Conservation (phyloP, 2,113 vertebrate genomes). For the Ailuropoda melanoleuca region DNA sequence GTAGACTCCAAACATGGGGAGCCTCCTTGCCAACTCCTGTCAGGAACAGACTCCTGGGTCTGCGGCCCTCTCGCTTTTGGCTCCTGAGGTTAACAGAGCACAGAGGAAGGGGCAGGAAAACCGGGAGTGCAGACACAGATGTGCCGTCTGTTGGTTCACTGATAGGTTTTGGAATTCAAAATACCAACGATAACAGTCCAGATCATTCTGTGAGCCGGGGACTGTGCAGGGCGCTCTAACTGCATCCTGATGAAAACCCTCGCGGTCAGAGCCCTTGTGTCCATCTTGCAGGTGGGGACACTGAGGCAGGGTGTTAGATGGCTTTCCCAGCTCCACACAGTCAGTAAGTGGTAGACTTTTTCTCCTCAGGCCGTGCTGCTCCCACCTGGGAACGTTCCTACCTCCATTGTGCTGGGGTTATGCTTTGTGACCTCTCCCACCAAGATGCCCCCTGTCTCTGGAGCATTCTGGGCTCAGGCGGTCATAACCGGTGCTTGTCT, state of each 20-base stretch:
- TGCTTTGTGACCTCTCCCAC: accelerated
- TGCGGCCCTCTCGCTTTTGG: neutral
- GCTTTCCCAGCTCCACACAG: accelerated
- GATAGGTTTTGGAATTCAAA: accelerated
- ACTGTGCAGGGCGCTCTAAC: accelerated
- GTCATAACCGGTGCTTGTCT: neutral
- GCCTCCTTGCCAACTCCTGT: neutral
- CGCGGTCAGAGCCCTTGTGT: accelerated
- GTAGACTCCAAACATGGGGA: neutral
- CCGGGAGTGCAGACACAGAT: accelerated
- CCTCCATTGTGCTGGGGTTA: accelerated
- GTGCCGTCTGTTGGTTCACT: accelerated
- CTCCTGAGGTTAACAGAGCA: neutral
- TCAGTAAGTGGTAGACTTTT: neutral
- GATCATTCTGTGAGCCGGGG: accelerated
- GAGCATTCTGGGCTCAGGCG: accelerated
- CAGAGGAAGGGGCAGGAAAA: accelerated
- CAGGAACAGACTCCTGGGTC: neutral
- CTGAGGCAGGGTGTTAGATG: neutral
- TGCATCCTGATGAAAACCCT: accelerated
- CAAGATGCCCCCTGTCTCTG: accelerated
- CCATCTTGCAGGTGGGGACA: neutral
- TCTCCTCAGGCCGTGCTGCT: neutral
- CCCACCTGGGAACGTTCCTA: accelerated
- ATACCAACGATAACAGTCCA: accelerated